These are phyloP conservation scores for Pseudomyrmex concolor DNA, from an alignment of 1,140 invertebrate genomes.

Conservation along the genomic window DNA sequence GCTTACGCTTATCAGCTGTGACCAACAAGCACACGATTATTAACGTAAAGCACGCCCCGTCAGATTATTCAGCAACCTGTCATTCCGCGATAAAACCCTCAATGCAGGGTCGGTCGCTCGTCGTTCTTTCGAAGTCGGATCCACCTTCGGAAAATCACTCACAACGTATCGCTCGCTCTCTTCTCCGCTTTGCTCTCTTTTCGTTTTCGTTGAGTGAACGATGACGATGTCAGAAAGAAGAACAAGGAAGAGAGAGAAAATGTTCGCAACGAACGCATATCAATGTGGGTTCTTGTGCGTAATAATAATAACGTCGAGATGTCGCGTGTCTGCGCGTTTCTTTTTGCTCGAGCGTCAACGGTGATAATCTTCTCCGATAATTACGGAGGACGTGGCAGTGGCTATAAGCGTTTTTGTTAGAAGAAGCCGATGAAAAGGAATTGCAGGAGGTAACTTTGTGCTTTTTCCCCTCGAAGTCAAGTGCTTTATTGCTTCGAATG, in stretches of 20 bases:
- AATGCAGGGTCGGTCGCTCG: conserved; percentile 30
- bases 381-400: conserved; percentile 30
- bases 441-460: neutral
- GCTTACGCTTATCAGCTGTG: conserved; percentile 28
- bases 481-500: conserved; percentile 6
- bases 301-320: conserved; percentile 46
- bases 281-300: conserved; percentile 42
- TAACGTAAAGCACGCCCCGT: conserved; percentile 56
- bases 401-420: conserved; percentile 31
- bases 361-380: conserved; percentile 42
- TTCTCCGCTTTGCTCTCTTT: conserved; percentile 18
- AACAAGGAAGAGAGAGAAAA: conserved; percentile 6
- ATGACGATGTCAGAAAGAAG: neutral
- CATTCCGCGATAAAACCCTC: conserved; percentile 32
- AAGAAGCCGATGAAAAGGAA: neutral
- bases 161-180: conserved; percentile 1
- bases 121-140: conserved; percentile 29
- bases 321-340: conserved; percentile 14
- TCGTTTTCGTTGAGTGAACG: neutral
- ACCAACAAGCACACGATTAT: conserved; percentile 54
- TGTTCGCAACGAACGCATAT: conserved; percentile 30
- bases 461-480: conserved; percentile 4
- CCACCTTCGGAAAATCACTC: conserved; percentile 54
- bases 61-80: conserved; percentile 57
- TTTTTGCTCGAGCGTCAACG: conserved; percentile 43